Base-by-base conservation (phyloP, 2,888 invertebrate species). In the Cloeon dipterum region DNA sequence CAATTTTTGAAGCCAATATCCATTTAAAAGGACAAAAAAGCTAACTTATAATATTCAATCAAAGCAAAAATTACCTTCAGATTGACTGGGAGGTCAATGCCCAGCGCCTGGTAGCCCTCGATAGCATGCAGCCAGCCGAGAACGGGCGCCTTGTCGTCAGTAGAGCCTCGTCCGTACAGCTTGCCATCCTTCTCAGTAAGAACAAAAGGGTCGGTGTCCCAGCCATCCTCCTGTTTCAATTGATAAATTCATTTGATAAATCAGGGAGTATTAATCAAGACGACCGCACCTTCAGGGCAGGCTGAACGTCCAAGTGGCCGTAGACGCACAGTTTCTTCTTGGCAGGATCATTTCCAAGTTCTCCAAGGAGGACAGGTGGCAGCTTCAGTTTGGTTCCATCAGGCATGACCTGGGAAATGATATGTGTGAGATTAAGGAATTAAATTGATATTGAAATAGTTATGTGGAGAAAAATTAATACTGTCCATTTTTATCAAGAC, bases 301-400 rank as follows among this genome's bases (percentile, higher is more conserved):
- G 96, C 55, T 96, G 96, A 1, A 98, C 98, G 63, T 98, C 98
- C 50, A 98, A 67, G 60, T 98, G 98, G 0, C 96, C 96, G 56
- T 98, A 98, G 39, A 98, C 65, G 40, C 85, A 72, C 32, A 98
- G 71, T 5, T 94, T 98, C 52, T 86, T 89, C 61, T 94, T 96
- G 26, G 67, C 66, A 0, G 71, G 61, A 52, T 93, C 85, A 45
- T 66, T 69, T 44, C 89, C 89, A 35, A 91, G 61, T 21, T 60
- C 59, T 29, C 77, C 91, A 21, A 89, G 61, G 32, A 94, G 55
- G 4, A 85, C 79, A 18, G 89, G 88, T 2, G 94, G 94, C 35
- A 93, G 58, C 34, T 74, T 72, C 33, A 93, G 61, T 50, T 67
- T 57, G 39, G 61, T 59, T 1, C 81, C 85, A 56, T 76, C 73